These are phyloP conservation scores for Iphiclides podalirius DNA, from an alignment of 2,888 invertebrate genomes.

Conservation along the genomic window DNA sequence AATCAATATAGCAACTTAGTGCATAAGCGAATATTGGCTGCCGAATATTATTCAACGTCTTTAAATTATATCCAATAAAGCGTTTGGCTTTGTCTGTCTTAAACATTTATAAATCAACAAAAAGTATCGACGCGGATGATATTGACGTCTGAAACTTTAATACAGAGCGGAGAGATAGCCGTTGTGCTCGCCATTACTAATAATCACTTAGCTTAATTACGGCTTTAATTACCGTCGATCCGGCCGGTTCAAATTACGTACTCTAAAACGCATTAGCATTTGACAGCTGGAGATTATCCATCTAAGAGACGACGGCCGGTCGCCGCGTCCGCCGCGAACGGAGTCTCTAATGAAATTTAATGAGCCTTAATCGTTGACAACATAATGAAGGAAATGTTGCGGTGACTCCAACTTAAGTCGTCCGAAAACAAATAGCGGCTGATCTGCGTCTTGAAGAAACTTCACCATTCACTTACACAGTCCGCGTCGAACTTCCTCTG, in stretches of 20 bases:
- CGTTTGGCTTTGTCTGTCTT: too few relatives aligned
- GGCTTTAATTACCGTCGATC: slow-evolving; percentile 77
- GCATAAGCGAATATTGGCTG: too few relatives aligned
- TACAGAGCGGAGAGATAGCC: slow-evolving; percentile 12
- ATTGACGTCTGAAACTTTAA: slow-evolving; percentile 9
- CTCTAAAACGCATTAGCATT: slow-evolving; percentile 80
- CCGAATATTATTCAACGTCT: too few relatives aligned
- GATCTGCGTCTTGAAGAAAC: slow-evolving; percentile 38
- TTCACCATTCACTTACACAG: slow-evolving; percentile 34
- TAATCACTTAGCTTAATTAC: slow-evolving; percentile 79
- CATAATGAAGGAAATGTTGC: slow-evolving; percentile 73
- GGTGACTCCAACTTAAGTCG: slow-evolving; percentile 60
- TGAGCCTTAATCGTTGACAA: slow-evolving; percentile 78
- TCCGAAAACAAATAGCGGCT: slow-evolving; percentile 57
- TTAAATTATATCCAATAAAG: too few relatives aligned
- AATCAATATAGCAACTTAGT: too few relatives aligned
- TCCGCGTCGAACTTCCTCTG: slow-evolving; percentile 12
- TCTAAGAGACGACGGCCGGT: slow-evolving; percentile 67
- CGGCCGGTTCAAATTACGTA: slow-evolving; percentile 80
- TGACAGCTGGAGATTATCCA: slow-evolving; percentile 80
- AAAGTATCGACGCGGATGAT: slow-evolving; percentile 1
- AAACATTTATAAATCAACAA: background rate
- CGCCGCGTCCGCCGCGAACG: slow-evolving; percentile 50
- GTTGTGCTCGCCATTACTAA: slow-evolving; percentile 62
- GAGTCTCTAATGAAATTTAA: slow-evolving; percentile 75